Percentiles rank a stretch among this genome's conserved stretches.
These are phyloP conservation scores for Dicyrtomina minuta DNA, from an alignment of 2,888 invertebrate species.

Conservation along the genomic window DNA sequence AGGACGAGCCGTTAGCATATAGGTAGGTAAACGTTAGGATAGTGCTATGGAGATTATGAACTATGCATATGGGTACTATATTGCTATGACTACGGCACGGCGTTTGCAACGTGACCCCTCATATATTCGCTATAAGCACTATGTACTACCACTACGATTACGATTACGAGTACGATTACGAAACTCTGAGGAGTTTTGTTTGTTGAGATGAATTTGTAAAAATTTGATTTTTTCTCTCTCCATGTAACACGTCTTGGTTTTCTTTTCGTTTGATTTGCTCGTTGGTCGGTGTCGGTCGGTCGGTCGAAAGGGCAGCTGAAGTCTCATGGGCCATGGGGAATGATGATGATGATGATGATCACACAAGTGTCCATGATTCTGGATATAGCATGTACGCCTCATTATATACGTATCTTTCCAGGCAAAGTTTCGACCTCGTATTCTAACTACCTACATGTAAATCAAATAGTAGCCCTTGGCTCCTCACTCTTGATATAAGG, in stretches of 20 bases:
- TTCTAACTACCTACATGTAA: neutral
- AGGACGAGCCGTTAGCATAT: conserved; percentile 7
- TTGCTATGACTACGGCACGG: no score
- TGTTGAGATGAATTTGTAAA: conserved; percentile 30
- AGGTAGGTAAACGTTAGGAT: no score
- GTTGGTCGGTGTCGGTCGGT: neutral
- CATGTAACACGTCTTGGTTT: neutral
- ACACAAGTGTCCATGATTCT: neutral
- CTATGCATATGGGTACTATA: no score
- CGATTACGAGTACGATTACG: conserved; percentile 6
- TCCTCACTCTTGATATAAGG: neutral
- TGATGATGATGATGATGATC: conserved; percentile 7
- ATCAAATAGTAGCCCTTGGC: neutral
- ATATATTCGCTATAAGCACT: no score
- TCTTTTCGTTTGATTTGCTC: conserved; percentile 5
- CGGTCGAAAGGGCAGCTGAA: conserved; percentile 48
- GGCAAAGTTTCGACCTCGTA: neutral
- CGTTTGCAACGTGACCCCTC: no score
- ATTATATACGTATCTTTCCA: neutral
- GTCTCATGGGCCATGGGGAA: conserved; percentile 41
- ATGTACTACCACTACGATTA: neutral
- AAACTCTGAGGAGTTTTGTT: conserved; percentile 12
- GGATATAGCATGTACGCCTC: neutral
- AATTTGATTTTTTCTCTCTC: conserved; percentile 19
- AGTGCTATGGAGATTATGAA: no score